Base-by-base conservation (phyloP, 2,113 vertebrate species). In the Ailurus styani region DNA sequence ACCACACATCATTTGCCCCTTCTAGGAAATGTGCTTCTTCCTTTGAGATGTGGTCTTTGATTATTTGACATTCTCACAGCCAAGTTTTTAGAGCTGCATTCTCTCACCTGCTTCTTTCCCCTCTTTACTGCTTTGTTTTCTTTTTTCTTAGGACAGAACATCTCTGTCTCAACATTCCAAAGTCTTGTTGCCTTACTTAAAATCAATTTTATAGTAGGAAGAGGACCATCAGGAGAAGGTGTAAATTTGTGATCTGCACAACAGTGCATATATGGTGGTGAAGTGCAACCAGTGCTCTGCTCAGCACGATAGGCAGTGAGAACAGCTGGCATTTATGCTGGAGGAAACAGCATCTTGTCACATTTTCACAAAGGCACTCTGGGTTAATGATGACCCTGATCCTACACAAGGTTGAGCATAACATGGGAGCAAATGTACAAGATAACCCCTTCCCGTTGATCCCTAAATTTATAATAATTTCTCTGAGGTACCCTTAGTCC, bases 1-100 rank as follows among this genome's bases (percentile, higher is more conserved):
- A 2, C 7, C 1, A 10, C 1, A 10, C 23, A 20, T 25, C 8
- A 1, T 5, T 15, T 12, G 12, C 7, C 31, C 6, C 3, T 45
- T 70, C 23, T 31, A 50, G n/a, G 50, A 78, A 60, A 29, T 8
- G 31, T 7, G 8, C 3, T 75, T 4, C n/a, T 92, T 2, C 29
- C 4, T 70, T 45, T 72, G 40, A 29, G 11, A 60, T 21, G 7
- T 31, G 31, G 50, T 13, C 72, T 84, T 72, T 45, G 37, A 5
- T 4, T 25, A 0, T 11, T 5, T 18, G 50, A 15, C 4, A 3
- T 34, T 31, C 29, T 87, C 13, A 7, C 0, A 57, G n/a, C 17
- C 20, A 15, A 29, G 3, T 15, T 12, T n/a, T 17, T 13, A 40
- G 23, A 13, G 12, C 27, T 70, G 13, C 2, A 0, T 64, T 12